Evolutionary conservation across 2,113 vertebrate genomes (phyloP), one percentile per base, ranked within the genome.

Genomic region (Columba janthina): DNA sequence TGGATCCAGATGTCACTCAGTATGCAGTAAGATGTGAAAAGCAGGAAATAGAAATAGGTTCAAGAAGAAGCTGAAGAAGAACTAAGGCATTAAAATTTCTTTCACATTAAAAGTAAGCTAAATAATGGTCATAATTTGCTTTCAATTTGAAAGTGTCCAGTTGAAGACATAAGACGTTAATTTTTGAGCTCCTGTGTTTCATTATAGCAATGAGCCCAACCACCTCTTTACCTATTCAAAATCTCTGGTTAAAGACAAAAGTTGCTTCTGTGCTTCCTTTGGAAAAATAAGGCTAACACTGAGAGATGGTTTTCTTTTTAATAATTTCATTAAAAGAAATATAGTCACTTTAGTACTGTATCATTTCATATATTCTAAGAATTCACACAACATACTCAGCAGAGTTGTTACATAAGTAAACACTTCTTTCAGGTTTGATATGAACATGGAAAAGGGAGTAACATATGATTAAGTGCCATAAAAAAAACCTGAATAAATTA

Each of bases 381-480:
- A 67, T 61, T 90, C 53, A 80, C 29, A 62, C 4, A 62, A 72
- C 22, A 71, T 69, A 48, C 38, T 76, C 65, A 95, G 34, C 34
- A 80, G 20, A 58, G 25, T 38, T 3, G 1, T 60, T 81, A 85
- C 36, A 19, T 34, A 94, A 75, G 15, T 61, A 96, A 72, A 84
- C 25, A 71, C 40, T 88, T 79, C 93, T 93, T 94, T 92, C 36
- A 72, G 66, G 12, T 61, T 77, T 91, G 69, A 78, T 95, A 92
- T 62, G 29, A 88, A 76, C 50, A 85, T 25, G 31, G 22, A 34
- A 95, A 94, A 74, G 16, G 81, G 72, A 96, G 36, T 51, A 84
- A 53, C 6, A 20, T 77, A 61, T 56, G 53, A 69, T 64, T 51
- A 74, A 90, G 11, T 42, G 53, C 20, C 67, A 38, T 16, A 56